A percentile compares a stretch with the other conserved stretches of the same genome.
Conservation (phyloP, 2,888 invertebrate species). For the Erebia ligea region DNA sequence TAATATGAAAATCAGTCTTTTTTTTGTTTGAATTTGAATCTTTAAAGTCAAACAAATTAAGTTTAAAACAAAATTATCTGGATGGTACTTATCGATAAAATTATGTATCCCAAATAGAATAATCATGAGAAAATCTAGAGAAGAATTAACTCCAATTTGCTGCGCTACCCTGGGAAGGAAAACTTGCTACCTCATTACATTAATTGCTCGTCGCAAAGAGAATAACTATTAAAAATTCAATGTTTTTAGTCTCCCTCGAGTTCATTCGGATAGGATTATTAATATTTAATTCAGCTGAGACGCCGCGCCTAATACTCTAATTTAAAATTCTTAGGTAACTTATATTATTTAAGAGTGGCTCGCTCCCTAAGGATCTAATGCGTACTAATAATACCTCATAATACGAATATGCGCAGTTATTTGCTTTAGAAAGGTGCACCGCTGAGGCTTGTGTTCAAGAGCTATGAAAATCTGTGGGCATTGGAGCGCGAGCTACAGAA, state of each 20-base stretch:
- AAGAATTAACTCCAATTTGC: slow-evolving; percentile 56
- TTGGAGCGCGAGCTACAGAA: slow-evolving; percentile 57
- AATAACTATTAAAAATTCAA: slow-evolving; percentile 78
- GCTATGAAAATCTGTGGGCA: slow-evolving; percentile 52
- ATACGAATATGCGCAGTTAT: slow-evolving; percentile 63
- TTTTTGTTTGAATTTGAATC: no score
- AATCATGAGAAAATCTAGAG: slow-evolving; percentile 52
- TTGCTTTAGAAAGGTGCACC: slow-evolving; percentile 60
- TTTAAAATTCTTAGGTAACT: slow-evolving; percentile 80
- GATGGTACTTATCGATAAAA: slow-evolving; percentile 29
- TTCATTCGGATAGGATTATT: slow-evolving; percentile 70
- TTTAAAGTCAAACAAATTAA: no score
- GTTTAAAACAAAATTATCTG: slow-evolving; percentile 15
- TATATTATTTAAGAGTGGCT: slow-evolving; percentile 76
- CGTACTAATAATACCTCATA: slow-evolving; percentile 55
- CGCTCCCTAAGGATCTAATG: slow-evolving; percentile 59
- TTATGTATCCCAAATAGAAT: slow-evolving; percentile 43
- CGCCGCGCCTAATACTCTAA: slow-evolving; percentile 73
- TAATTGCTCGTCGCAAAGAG: slow-evolving; percentile 70
- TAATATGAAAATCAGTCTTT: no score
- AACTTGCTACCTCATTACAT: slow-evolving; percentile 72
- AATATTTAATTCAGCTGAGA: slow-evolving; percentile 76
- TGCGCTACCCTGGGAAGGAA: slow-evolving; percentile 50
- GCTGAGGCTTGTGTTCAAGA: slow-evolving; percentile 42
- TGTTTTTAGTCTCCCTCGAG: slow-evolving; percentile 64